Evolutionary conservation across 2,888 invertebrate species (phyloP), one percentile per base, ranked within the genome.

Genomic region (Brenthis ino): DNA sequence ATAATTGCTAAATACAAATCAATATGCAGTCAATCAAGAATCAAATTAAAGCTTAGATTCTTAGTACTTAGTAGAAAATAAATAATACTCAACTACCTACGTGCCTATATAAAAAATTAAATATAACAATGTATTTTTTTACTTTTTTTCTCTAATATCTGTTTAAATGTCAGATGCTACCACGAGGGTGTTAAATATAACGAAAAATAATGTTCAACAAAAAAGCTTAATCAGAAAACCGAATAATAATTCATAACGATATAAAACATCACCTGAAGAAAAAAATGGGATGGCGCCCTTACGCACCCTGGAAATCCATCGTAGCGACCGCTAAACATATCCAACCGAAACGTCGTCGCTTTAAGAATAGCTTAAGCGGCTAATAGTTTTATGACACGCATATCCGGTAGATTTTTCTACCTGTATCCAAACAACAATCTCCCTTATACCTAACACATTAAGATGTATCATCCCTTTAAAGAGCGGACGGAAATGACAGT

Each of bases 311-410:
- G 71, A 75, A 80, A 80, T 83, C 80, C 80, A 81, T 78, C 72
- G 70, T 76, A 64, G 53, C 72, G 75, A 82, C 77, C 82, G 81
- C 82, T 82, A 85, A 86, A 86, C 80, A 83, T 84, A 85, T 84
- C 83, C 82, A 81, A 79, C 75, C 84, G 85, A 77, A 80, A 84
- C 82, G 81, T 87, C 86, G 84, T 83, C 89, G 83, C 86, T 88
- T 89, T 86, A 82, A 88, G 85, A 89, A 92, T 86, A 91, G 87
- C 90, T 89, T 90, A 92, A 88, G 86, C 89, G 88, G 84, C 89
- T 93, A 93, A 93, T 93, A 92, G 92, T 91, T 92, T 90, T 91
- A 90, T 91, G 90, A 89, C 92, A 93, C 92, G 92, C 92, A 92
- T 91, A 85, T 89, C 71, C 85, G 80, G 78, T 78, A 77, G 80